Evolutionary conservation across 2,888 invertebrate species (phyloP).

Genomic region (Craniophora ligustri): DNA sequence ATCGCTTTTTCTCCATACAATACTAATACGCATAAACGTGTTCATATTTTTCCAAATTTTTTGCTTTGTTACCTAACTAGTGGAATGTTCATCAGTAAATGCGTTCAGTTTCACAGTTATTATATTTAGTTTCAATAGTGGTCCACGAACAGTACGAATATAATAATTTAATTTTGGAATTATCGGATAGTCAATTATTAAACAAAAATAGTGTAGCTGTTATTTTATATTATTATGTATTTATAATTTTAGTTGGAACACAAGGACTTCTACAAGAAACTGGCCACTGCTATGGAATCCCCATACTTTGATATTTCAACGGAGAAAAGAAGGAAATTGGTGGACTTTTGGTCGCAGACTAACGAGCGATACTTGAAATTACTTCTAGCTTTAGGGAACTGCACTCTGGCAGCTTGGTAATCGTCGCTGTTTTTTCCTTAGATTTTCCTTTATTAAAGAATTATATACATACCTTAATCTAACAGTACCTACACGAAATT

Average conservation of each 20-base stretch:
- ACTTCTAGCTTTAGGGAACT: conserved; percentile 70
- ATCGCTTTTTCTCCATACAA: background rate
- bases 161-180: too few species aligned
- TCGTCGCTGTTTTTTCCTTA: background rate
- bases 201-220: too few species aligned
- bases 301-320: conserved; percentile 74
- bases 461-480: too few species aligned
- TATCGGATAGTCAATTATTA: too few species aligned
- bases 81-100: background rate
- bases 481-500: too few species aligned
- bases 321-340: conserved; percentile 60
- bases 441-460: too few species aligned
- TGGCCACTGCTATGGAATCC: conserved; percentile 74
- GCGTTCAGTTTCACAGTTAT: background rate
- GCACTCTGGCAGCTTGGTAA: conserved; percentile 75
- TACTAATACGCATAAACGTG: background rate
- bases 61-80: conserved; percentile 4
- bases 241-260: conserved; percentile 61
- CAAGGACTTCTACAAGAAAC: conserved; percentile 65
- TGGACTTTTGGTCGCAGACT: conserved; percentile 67
- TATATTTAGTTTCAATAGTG: too few species aligned
- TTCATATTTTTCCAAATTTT: background rate
- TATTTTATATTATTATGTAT: too few species aligned
- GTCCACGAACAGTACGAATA: too few species aligned
- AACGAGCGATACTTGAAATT: conserved; percentile 71